Evolutionary conservation across 1,140 invertebrate genomes (phyloP).

Genomic region (Aphaenogaster rudis): DNA sequence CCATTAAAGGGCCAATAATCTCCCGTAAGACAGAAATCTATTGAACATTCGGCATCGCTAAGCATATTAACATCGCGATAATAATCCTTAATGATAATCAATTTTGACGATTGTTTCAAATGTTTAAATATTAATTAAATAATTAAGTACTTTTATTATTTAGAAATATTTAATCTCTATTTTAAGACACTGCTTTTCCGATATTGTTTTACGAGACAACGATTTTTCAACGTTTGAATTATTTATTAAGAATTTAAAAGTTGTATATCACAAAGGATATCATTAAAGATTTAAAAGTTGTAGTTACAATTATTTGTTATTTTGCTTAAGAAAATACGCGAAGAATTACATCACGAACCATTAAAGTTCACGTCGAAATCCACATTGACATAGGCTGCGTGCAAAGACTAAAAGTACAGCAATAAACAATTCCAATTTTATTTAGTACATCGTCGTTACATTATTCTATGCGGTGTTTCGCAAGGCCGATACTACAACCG

Average conservation of each 20-base stretch:
- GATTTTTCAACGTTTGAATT: neutral
- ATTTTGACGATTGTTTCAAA: neutral
- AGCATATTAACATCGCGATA: neutral
- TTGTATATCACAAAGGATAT: neutral
- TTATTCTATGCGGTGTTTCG: constrained; percentile 36
- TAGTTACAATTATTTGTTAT: neutral
- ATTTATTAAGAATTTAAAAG: neutral
- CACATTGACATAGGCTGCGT: neutral
- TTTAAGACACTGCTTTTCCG: neutral
- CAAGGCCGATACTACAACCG: constrained; percentile 67
- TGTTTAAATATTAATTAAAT: no score
- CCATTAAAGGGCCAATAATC: neutral
- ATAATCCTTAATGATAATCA: neutral
- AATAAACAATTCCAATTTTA: constrained; percentile 12
- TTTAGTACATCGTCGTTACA: neutral
- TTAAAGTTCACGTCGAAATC: neutral
- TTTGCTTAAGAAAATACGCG: neutral
- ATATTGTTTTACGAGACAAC: neutral
- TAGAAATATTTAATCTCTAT: neutral
- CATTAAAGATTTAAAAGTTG: no score
- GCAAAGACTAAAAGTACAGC: neutral
- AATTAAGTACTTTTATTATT: no score
- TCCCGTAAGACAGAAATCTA: neutral
- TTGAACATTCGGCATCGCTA: neutral
- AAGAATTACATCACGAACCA: neutral